Base-by-base conservation (phyloP, 1,140 invertebrate genomes). In the Drosophila pseudoobscura region DNA sequence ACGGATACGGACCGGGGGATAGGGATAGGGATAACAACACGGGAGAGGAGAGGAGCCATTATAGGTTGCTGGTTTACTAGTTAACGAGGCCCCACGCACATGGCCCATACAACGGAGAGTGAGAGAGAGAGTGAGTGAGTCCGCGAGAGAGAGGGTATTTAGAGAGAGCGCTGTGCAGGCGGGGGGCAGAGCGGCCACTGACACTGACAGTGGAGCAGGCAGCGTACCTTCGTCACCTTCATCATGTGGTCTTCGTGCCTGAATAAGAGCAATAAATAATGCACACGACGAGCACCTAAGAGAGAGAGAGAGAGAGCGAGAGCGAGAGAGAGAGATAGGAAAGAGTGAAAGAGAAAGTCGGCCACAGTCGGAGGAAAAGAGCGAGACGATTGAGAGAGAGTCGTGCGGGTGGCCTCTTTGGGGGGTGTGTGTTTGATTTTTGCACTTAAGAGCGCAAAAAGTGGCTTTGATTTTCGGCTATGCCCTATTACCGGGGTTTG, bases 361-460 rank as follows among this genome's bases (percentile, higher is more conserved):
- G 0, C 11, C 35, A 39, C 11, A 22, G 58, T 39, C 31, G 11
- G 45, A 31, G 3, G 15, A 15, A 41, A 58, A 63, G 57, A 62
- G 29, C 5, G 17, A 39, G 29, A 7, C 24, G 41, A 29, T 15
- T 6, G 45, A 63, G 61, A 64, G 53, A 35, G 43, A 39, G 8
- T 43, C 46, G 60, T 13, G 35, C 8, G 50, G 57, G 29, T 58
- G 44, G 63, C 22, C 53, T 39, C 54, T 59, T 59, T 52, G 65
- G 59, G 62, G 54, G 77, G 58, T 80, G 66, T 53, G 45, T 71
- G 72, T 76, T 78, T 82, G 82, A 80, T 80, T 85, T 85, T 75
- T 78, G 82, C 82, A 82, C 77, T 87, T 82, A 78, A 87, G 82
- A 85, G 82, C 82, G 54, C 31, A 66, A 73, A 85, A 77, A 77